These are phyloP conservation scores for Caerostris extrusa DNA, from an alignment of 1,140 invertebrate species.

Conservation along the genomic window DNA sequence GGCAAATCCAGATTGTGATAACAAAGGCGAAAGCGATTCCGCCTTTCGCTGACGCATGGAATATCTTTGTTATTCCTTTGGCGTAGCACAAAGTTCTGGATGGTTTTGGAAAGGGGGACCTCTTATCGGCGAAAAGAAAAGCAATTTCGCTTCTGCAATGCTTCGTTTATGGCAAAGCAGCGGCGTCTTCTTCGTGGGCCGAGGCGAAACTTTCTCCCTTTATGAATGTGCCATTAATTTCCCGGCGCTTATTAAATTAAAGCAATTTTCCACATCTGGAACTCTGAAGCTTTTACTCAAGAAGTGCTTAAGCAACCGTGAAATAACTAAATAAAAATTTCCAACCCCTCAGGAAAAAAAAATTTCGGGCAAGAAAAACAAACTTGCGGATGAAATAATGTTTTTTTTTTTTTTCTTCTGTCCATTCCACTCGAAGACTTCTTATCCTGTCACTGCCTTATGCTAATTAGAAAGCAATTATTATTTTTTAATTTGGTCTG, in stretches of 20 bases:
- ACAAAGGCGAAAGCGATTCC: constrained; percentile 46
- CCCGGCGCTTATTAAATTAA: constrained; percentile 74
- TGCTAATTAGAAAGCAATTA: constrained; percentile 68
- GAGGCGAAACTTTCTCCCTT: constrained; percentile 44
- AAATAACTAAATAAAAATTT: constrained; percentile 76
- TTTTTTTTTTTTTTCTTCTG: not conserved
- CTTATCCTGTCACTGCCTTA: constrained; percentile 53
- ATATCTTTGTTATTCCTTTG: constrained; percentile 70
- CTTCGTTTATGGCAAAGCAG: constrained; percentile 54
- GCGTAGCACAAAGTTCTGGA: constrained; percentile 38
- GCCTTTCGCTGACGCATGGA: constrained; percentile 60
- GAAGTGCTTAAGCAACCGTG: constrained; percentile 74
- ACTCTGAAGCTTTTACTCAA: constrained; percentile 70
- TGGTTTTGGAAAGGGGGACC: not conserved
- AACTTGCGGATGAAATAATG: constrained; percentile 56
- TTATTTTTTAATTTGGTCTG: constrained; percentile 50
- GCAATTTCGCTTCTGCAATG: not conserved
- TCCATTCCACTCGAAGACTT: constrained; percentile 6
- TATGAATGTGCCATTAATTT: constrained; percentile 74
- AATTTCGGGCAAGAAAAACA: not conserved
- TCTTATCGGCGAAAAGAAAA: constrained; percentile 66
- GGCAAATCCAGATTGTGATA: constrained; percentile 67
- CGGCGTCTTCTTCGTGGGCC: not conserved
- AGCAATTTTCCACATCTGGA: constrained; percentile 75
- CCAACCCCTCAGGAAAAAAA: not conserved